phyloP scores from a whole-genome alignment of 2,888 invertebrate genomes.

The Julus scandinavius region DNA sequence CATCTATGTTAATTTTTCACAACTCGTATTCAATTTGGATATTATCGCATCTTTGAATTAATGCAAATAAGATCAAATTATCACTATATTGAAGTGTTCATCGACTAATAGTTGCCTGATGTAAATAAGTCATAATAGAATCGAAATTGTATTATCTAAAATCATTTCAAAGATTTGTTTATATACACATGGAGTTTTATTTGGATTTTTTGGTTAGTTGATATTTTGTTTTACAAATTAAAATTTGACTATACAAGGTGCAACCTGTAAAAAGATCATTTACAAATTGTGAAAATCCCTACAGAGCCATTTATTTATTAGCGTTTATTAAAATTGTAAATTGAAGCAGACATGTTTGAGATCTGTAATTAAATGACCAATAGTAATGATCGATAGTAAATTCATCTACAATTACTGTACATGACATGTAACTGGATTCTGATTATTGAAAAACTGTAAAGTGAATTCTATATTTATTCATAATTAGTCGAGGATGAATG shows the following conservation, averaged over 20 bases:
- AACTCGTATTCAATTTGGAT: neutral
- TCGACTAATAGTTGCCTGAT: no score
- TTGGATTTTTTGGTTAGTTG: no score
- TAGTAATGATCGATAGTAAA: neutral
- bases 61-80: no score
- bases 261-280: neutral
- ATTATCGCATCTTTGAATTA: no score
- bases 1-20: neutral
- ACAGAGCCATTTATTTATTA: neutral
- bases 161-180: no score
- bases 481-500: neutral
- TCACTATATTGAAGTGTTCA: no score
- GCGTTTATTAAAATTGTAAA: constrained; percentile 4
- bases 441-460: neutral
- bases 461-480: neutral
- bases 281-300: neutral
- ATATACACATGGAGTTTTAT: no score
- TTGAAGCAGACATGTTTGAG: constrained; percentile 12
- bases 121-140: no score
- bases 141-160: no score
- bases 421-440: neutral
- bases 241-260: neutral
- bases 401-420: neutral
- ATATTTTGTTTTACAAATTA: no score
- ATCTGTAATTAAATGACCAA: neutral